These are phyloP conservation scores for Tyto alba DNA, from an alignment of 2,113 vertebrate species.

Conservation along the genomic window DNA sequence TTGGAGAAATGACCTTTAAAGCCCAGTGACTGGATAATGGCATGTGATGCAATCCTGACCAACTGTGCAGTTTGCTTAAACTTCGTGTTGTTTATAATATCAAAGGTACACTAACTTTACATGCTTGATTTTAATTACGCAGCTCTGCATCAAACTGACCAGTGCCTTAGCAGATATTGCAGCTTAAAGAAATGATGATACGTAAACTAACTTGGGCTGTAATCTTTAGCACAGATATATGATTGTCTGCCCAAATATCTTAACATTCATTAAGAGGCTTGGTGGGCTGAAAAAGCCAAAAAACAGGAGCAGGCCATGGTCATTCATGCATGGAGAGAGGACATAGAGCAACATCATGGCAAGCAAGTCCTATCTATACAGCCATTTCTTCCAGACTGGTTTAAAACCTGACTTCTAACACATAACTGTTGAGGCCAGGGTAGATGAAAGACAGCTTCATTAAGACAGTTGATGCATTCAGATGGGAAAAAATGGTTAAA, in stretches of 20 bases:
- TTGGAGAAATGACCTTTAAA: constrained; percentile 2
- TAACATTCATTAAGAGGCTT: neutral
- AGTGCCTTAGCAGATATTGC: neutral
- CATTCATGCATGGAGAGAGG: neutral
- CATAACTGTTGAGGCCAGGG: neutral
- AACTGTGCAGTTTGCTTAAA: neutral
- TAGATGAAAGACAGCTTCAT: neutral
- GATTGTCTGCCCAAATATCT: neutral
- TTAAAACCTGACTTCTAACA: neutral
- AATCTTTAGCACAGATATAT: neutral
- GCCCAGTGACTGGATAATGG: neutral
- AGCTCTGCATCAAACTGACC: neutral
- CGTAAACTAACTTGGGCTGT: neutral
- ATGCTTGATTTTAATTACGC: neutral
- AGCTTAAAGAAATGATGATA: neutral
- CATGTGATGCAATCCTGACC: neutral
- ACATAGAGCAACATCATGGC: neutral
- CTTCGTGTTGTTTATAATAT: neutral
- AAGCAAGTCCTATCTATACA: neutral
- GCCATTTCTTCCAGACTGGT: neutral
- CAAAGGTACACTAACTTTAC: neutral
- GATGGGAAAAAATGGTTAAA: neutral
- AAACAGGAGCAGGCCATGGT: neutral
- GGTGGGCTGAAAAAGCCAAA: neutral
- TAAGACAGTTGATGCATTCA: neutral